Evolutionary conservation across 2,113 vertebrate genomes (phyloP).

Genomic region (Podiceps cristatus): DNA sequence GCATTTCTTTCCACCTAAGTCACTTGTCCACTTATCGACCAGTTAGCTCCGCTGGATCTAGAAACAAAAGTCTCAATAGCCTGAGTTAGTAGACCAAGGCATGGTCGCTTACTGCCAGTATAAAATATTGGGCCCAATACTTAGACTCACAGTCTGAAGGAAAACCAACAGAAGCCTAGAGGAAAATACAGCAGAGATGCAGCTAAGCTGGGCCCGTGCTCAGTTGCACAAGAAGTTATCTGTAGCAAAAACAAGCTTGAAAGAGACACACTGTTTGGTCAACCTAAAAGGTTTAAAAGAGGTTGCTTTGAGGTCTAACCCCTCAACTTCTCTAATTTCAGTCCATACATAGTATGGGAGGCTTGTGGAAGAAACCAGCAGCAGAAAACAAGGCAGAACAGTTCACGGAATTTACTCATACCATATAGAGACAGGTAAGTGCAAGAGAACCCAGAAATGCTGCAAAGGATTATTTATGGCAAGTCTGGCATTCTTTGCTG

Average conservation of each 20-base stretch:
- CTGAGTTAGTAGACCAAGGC: not conserved
- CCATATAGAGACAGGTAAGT: not conserved
- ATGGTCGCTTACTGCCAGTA: not conserved
- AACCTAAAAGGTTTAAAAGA: not conserved
- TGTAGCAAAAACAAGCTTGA: not conserved
- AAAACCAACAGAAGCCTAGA: not conserved
- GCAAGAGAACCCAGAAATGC: not conserved
- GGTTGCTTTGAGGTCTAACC: not conserved
- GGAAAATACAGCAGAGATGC: not conserved
- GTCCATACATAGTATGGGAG: not conserved
- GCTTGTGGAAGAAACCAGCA: not conserved
- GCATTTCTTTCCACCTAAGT: not conserved
- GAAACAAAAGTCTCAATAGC: not conserved
- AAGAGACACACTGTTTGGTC: not conserved
- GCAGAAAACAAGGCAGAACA: not conserved
- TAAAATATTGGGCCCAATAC: not conserved
- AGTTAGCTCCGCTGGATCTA: not conserved
- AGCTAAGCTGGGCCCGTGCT: not conserved
- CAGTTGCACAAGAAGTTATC: not conserved
- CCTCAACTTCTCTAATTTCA: not conserved
- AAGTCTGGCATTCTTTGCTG: not conserved
- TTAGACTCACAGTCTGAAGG: not conserved
- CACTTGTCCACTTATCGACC: not conserved
- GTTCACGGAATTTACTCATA: not conserved
- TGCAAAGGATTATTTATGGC: not conserved